Evolutionary conservation across 2,888 invertebrate species (phyloP).

Genomic region (Drosophila trichaetosa): DNA sequence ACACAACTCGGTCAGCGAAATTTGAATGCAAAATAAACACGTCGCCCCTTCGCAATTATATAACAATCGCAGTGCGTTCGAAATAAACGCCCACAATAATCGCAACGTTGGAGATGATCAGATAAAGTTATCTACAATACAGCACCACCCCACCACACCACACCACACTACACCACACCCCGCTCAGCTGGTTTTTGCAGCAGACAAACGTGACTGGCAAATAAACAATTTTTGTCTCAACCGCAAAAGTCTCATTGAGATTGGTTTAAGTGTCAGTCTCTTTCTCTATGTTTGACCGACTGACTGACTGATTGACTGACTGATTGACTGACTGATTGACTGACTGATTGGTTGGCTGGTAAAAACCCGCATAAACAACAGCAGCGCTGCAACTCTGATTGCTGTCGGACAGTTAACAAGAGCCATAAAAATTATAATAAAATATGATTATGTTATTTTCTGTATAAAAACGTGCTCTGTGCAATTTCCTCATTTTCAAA

Average conservation of each 20-base stretch:
- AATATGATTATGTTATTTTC: conserved; percentile 40
- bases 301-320: conserved; percentile 11
- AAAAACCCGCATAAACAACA: conserved; percentile 1
- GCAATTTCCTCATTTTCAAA: conserved; percentile 24
- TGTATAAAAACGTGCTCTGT: conserved; percentile 48
- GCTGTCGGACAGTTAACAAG: conserved; percentile 1
- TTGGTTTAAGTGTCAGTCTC: conserved; percentile 47
- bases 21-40: conserved; percentile 63
- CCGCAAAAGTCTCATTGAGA: conserved; percentile 52
- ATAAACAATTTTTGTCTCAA: conserved; percentile 67
- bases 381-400: background rate
- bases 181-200: conserved; percentile 37
- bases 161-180: background rate
- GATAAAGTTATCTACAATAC: conserved; percentile 49
- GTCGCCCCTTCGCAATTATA: conserved; percentile 56
- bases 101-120: conserved; percentile 57
- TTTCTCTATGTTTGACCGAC: conserved; percentile 1
- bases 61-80: conserved; percentile 67
- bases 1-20: conserved; percentile 41
- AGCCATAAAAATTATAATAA: conserved; percentile 35
- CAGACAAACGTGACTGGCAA: conserved; percentile 71
- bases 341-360: background rate
- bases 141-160: background rate
- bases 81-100: conserved; percentile 69
- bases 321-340: conserved; percentile 5